These are phyloP conservation scores for Etheostoma spectabile DNA, from an alignment of 2,113 vertebrate genomes.

Conservation along the genomic window DNA sequence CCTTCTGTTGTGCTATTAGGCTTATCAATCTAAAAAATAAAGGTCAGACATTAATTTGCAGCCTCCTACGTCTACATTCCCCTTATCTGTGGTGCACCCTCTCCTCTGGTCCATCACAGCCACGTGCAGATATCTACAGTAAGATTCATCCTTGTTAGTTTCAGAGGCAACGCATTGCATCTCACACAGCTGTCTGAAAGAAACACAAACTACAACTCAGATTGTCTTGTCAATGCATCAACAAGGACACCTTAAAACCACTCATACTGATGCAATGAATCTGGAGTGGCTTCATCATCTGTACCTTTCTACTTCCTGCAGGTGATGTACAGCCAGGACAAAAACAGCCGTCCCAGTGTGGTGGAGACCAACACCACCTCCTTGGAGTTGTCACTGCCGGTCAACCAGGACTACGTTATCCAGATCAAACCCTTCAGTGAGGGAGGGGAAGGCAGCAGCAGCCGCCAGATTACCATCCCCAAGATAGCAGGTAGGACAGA, in stretches of 20 bases:
- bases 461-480: conserved; percentile 93
- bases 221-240: conserved; percentile 22
- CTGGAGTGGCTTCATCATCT: neutral
- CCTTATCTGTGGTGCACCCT: conserved; percentile 26
- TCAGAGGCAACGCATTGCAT: conserved; percentile 23
- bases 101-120: conserved; percentile 22
- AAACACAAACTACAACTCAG: conserved; percentile 5
- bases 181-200: conserved; percentile 19
- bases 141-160: conserved; percentile 34
- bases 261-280: neutral
- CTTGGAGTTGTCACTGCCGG: conserved; percentile 92
- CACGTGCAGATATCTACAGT: conserved; percentile 21
- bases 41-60: neutral
- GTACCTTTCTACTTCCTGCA: conserved; percentile 66
- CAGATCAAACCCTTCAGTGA: conserved; percentile 96
- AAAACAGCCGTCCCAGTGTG: conserved; percentile 89
- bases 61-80: neutral
- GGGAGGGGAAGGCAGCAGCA: conserved; percentile 95
- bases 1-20: neutral
- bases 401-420: conserved; percentile 94
- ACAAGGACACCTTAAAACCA: neutral
- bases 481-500: conserved; percentile 82
- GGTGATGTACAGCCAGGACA: conserved; percentile 95
- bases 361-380: conserved; percentile 97
- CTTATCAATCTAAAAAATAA: neutral